These are phyloP conservation scores for Clarias laeviceps DNA, from an alignment of 2,797 vertebrate genomes.

Conservation along the genomic window DNA sequence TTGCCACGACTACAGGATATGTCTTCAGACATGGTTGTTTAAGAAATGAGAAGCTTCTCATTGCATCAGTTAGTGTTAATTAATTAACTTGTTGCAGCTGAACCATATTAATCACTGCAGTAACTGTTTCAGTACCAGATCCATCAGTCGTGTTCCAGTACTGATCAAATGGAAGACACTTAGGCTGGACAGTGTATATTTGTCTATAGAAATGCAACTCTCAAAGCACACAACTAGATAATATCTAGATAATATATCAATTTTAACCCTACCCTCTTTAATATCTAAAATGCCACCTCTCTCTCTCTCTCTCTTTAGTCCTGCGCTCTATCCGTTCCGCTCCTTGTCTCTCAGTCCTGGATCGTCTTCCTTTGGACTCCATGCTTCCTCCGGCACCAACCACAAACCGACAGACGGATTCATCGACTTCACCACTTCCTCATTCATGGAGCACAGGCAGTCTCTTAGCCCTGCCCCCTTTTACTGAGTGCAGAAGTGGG, in stretches of 20 bases:
- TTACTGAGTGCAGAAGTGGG: constrained; percentile 56
- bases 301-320: not conserved
- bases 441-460: constrained; percentile 76
- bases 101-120: too few relatives aligned
- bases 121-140: too few relatives aligned
- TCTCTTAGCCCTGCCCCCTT: constrained; percentile 44
- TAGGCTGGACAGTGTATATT: too few relatives aligned
- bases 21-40: too few relatives aligned
- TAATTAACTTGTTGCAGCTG: too few relatives aligned
- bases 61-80: too few relatives aligned
- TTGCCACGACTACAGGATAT: too few relatives aligned
- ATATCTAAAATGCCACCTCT: not conserved
- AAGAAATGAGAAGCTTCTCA: too few relatives aligned
- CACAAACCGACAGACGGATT: constrained; percentile 1
- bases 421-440: constrained; percentile 7
- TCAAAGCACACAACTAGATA: too few relatives aligned
- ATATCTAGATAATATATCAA: not conserved
- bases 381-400: constrained; percentile 33
- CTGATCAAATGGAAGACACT: too few relatives aligned
- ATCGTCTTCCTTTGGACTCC: constrained; percentile 33
- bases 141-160: too few relatives aligned
- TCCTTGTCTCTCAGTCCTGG: constrained; percentile 67
- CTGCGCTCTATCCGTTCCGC: constrained; percentile 74
- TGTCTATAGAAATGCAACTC: too few relatives aligned
- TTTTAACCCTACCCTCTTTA: not conserved